A percentile compares a stretch with the other conserved stretches of the same genome.
Conservation (phyloP, 2,888 invertebrate genomes). For the Bembecia ichneumoniformis region DNA sequence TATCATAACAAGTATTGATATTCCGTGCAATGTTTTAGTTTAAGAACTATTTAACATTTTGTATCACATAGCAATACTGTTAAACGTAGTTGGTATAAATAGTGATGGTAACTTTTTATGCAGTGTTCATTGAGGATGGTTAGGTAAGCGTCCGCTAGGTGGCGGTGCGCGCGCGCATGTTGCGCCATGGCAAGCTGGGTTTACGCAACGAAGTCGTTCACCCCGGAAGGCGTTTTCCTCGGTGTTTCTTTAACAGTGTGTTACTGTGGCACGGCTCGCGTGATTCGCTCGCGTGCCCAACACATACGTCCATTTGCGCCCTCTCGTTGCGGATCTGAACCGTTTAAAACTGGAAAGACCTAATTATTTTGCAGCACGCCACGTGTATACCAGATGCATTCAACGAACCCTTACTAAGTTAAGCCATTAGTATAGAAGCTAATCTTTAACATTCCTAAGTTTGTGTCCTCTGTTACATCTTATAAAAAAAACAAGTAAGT, state of each 20-base stretch:
- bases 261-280: constrained; percentile 61
- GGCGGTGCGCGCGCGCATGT: constrained; percentile 36
- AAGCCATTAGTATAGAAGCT: no score
- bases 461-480: no score
- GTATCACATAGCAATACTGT: no score
- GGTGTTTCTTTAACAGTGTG: constrained; percentile 66
- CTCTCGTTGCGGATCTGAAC: constrained; percentile 37
- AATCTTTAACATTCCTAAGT: no score
- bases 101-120: constrained; percentile 27
- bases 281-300: constrained; percentile 56
- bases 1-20: no score
- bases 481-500: no score
- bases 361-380: constrained; percentile 45
- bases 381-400: constrained; percentile 26
- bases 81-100: no score
- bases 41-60: no score
- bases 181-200: constrained; percentile 39
- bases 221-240: constrained; percentile 71
- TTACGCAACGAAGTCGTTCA: constrained; percentile 69
- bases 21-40: no score
- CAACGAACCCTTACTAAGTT: background rate
- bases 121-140: constrained; percentile 3
- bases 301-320: constrained; percentile 31
- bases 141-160: constrained; percentile 14
- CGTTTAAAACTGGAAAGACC: constrained; percentile 34